These are phyloP conservation scores for Ctenodactylus gundi DNA, from an alignment of 2,113 vertebrate species.

Conservation along the genomic window DNA sequence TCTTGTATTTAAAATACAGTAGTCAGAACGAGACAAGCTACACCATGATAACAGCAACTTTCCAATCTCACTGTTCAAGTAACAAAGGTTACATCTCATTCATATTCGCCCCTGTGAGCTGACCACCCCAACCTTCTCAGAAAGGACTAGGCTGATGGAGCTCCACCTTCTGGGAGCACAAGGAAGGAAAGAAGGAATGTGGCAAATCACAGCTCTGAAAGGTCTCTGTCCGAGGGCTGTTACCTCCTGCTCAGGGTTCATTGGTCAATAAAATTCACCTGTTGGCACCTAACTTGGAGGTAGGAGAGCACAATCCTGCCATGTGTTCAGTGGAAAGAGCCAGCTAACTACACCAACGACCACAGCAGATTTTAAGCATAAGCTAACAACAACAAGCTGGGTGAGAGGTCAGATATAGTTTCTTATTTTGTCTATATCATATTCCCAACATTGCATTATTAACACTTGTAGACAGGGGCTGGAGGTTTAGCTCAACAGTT, in stretches of 20 bases:
- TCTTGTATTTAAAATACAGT: background rate
- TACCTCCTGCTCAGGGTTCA: background rate
- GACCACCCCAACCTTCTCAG: background rate
- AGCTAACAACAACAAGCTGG: background rate
- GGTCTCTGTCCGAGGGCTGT: background rate
- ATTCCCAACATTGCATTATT: background rate
- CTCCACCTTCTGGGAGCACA: background rate
- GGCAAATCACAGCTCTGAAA: background rate
- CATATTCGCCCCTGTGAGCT: fast-evolving
- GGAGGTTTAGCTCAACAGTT: too few relatives aligned
- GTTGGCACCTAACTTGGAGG: background rate
- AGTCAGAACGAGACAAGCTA: background rate
- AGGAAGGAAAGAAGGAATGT: background rate
- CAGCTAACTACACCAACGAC: background rate
- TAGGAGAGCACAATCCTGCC: background rate
- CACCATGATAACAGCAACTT: background rate
- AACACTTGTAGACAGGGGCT: background rate
- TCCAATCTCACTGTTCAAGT: background rate
- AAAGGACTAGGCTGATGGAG: background rate
- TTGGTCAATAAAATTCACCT: background rate
- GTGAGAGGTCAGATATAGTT: background rate
- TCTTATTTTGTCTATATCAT: background rate
- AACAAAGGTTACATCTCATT: background rate
- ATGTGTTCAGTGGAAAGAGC: background rate
- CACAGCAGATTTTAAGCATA: background rate